Percentiles rank a stretch among this genome's conserved stretches.
Evolutionary conservation across 2,113 vertebrate species (phyloP).

Genomic region (Nothobranchius kuhntae): DNA sequence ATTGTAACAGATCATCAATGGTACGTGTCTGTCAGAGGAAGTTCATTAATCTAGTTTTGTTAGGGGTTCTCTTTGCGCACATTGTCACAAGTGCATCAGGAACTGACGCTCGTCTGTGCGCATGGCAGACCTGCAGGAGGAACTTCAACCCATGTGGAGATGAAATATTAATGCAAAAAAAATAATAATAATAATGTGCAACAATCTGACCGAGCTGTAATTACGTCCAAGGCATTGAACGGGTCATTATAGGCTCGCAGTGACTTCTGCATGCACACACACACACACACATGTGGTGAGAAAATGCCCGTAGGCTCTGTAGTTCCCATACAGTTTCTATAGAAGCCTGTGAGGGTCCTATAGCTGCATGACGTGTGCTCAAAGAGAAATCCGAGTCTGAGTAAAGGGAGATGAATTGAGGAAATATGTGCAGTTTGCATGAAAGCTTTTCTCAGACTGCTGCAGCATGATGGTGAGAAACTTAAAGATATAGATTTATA

Average conservation of each 20-base stretch:
- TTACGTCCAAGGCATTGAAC: not conserved
- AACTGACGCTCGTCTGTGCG: constrained; percentile 23
- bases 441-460: no score
- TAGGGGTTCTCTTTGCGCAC: not conserved
- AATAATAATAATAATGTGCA: not conserved
- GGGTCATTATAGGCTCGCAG: not conserved
- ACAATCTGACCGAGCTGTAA: not conserved
- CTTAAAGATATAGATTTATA: no score
- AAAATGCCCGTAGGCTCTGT: constrained; percentile 48
- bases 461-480: no score
- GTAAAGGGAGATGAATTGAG: constrained; percentile 4
- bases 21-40: not conserved
- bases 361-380: constrained; percentile 31
- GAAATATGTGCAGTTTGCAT: constrained; percentile 10
- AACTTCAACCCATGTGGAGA: constrained; percentile 49
- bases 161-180: constrained; percentile 12
- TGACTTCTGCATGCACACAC: constrained; percentile 8
- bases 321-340: constrained; percentile 51
- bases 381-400: constrained; percentile 19
- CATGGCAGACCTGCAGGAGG: constrained; percentile 31
- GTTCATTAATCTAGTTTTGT: not conserved
- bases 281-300: constrained; percentile 34
- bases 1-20: constrained; percentile 8
- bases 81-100: constrained; percentile 40
- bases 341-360: constrained; percentile 44